Evolutionary conservation across 2,888 invertebrate species (phyloP), one percentile per base, ranked within the genome.

Genomic region (Chymomyza caudatula): DNA sequence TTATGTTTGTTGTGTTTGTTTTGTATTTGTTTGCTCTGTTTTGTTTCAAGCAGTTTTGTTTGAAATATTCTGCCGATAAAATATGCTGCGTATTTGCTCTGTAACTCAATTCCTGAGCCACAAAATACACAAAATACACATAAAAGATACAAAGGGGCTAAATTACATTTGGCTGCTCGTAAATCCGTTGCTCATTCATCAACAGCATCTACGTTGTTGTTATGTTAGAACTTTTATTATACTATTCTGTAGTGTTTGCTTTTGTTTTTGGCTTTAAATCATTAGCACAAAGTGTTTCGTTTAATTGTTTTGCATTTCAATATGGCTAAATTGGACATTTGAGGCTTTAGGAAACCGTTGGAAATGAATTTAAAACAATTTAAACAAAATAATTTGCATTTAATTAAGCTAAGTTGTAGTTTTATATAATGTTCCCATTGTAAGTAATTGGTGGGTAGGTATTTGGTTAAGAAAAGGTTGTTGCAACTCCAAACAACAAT

Each of bases 371-470:
- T 19, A 5, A 20, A 13, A 22, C 19, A 22, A 52, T 52, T 52
- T 52, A 19, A 22, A 37, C 11, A 11, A 37, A 37, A 37, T 37
- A 11, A 22, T 52, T 52, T 19, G 52, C 13, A n/a, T 52, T 52
- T 52, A n/a, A 60, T 76, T 81, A 47, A 15, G 69, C 60, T 67
- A 61, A 77, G 52, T 77, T 72, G 80, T 85, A 83, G 69, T 54
- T 60, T 68, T 43, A 17, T 37, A 11, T 70, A 76, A 71, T 80
- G 79, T 71, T 79, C 84, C 85, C 79, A 63, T 77, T 68, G 69
- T 70, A 76, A 74, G 64, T 54, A 66, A 78, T 67, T 84, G 80
- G 80, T 80, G 80, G 80, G 80, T 37, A 37, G 29, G 29, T 37
- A 37, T 37, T 37, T 4, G n/a, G 29, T 11, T 37, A 37, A 11